A percentile compares a stretch with the other conserved stretches of the same genome.
Evolutionary conservation across 2,797 vertebrate species (phyloP).

Genomic region (Hoplostethus mediterraneus): DNA sequence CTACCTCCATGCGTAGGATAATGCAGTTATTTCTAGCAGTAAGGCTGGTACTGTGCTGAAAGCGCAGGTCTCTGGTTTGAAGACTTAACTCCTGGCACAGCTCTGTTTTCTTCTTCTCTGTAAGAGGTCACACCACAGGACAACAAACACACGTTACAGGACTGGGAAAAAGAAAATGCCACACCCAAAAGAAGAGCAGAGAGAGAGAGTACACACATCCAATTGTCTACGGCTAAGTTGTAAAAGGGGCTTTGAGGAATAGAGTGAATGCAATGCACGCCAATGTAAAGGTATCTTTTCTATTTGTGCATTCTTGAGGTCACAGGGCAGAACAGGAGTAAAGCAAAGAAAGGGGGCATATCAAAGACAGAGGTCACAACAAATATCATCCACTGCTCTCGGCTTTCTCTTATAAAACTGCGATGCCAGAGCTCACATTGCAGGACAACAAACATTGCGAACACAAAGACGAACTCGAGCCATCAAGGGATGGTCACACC

Average conservation of each 20-base stretch:
- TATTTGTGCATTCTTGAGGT: not conserved
- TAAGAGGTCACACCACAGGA: conserved; percentile 2
- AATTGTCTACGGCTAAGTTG: not conserved
- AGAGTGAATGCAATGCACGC: not conserved
- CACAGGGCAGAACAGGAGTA: not conserved
- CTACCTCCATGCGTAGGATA: conserved; percentile 96
- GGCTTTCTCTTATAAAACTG: not conserved
- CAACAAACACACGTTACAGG: not conserved
- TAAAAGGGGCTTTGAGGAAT: not conserved
- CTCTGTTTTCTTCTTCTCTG: conserved; percentile 97
- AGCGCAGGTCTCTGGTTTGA: conserved; percentile 95
- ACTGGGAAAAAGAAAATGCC: not conserved
- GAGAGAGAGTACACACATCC: not conserved
- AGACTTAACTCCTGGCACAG: conserved; percentile 95
- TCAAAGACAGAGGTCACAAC: not conserved
- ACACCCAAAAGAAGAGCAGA: not conserved
- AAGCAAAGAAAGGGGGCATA: not conserved
- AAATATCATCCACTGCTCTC: not conserved
- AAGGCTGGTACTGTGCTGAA: conserved; percentile 94
- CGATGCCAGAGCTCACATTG: not conserved
- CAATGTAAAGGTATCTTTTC: not conserved
- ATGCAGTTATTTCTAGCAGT: conserved; percentile 94
- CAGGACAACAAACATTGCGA: not conserved
- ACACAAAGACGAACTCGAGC: not conserved
- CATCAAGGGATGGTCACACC: not conserved